Evolutionary conservation across 2,113 vertebrate species (phyloP), one percentile per base, ranked within the genome.

Genomic region (Vulpes vulpes): DNA sequence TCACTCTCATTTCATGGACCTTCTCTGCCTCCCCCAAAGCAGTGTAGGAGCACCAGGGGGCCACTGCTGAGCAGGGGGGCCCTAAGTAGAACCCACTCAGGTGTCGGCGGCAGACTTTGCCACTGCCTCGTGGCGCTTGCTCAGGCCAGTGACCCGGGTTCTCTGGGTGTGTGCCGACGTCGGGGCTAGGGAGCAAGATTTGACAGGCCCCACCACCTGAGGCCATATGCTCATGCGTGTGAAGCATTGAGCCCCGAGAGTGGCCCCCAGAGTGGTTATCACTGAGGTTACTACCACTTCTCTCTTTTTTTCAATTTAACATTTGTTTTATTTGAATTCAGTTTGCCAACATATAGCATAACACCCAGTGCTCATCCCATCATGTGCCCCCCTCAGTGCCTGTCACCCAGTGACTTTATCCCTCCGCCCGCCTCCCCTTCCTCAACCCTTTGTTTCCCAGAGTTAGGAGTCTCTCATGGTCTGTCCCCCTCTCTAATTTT

Each of bases 1-100:
- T 51, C 38, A n/a, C 78, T 82, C 43, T 57, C 57, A 27, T 71
- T 57, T 65, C n/a, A 16, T 1, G 43, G 43, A 23, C 32, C 59
- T 74, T 30, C 57, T 35, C n/a, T 35, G 87, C 27, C 22, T 59
- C 23, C 76, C 76, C 82, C 62, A 23, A 11, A 71, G 82, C 15
- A 9, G 9, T 19, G 49, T 38, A 19, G 43, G 55, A 71, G 90
- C 9, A 3, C 49, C 5, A 15, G 8, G 15, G 4, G 1, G 0
- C 11, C 51, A 9, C 27, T 25, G n/a, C n/a, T 57, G 8, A 69
- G 27, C 1, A 2, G 7, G 0, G 0, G 22, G 8, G 62, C 20
- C 27, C 14, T 71, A 3, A 64, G 7, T 8, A 35, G 57, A 74
- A 16, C 27, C 49, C 73, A 15, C 10, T 27, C 15, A 27, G 53